Base-by-base conservation (phyloP, 2,113 vertebrate species). In the Equus przewalskii region DNA sequence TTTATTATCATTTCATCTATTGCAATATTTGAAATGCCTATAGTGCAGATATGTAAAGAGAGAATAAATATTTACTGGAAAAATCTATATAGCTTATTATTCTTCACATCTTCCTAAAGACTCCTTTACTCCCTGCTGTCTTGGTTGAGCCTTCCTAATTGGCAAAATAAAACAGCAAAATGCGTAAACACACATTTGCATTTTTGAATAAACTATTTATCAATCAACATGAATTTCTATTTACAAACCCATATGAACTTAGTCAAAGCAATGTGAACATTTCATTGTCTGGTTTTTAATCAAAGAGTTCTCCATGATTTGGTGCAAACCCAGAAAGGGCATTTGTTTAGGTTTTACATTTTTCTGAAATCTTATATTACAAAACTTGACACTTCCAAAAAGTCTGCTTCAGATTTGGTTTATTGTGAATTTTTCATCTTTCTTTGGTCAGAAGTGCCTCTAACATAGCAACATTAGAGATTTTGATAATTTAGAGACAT, bases 1-100 rank as follows among this genome's bases (percentile, higher is more conserved):
- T 79, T 93, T 92, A 97, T 93, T 80, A 60, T 44, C 91, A 58
- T 97, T 98, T 89, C 78, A 91, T 36, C n/a, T 22, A 64, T 6
- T 93, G 46, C 14, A 0, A 0, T 92, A 67, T 93, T 96, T 96
- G 41, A 98, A 97, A 96, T 94, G 69, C 1, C 18, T 72, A 62
- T 11, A 85, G 15, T 12, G 84, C 33, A 41, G 49, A 83, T 78
- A 94, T 18, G 13, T 24, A 70, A 89, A 97, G 16, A 91, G 22
- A 81, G 41, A 30, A 82, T 54, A 65, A 80, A 49, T 15, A 56
- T 91, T 93, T 19, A 69, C n/a, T 49, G 62, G 21, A 97, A 80
- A 46, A 80, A 30, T 64, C 11, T 51, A 46, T 0, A 95, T 87
- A 78, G 69, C 21, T 70, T 90, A 81, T 88, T 95, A 75, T 72